Evolutionary conservation across 1,140 invertebrate species (phyloP).

Genomic region (Drosophila santomea): DNA sequence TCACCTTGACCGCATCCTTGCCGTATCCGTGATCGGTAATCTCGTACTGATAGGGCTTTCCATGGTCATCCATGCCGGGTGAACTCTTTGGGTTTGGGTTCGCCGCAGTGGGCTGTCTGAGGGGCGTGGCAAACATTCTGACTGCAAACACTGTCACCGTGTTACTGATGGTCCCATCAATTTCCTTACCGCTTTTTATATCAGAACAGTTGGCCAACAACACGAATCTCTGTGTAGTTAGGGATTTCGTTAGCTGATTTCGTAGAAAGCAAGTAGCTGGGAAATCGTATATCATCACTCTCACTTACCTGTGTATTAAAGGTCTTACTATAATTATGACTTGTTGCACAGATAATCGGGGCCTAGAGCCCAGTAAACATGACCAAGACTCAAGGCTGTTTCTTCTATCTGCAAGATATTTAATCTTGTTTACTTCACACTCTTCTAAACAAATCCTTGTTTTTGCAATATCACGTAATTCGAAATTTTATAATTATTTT

Average conservation of each 20-base stretch:
- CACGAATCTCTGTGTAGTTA: not conserved
- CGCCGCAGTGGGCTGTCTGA: conserved; percentile 22
- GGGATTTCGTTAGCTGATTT: conserved; percentile 6
- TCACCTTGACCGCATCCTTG: conserved; percentile 90
- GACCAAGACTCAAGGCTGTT: conserved; percentile 14
- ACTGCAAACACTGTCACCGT: conserved; percentile 8
- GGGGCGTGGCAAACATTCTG: conserved; percentile 49
- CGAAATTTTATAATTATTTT: no score
- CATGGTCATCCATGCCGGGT: conserved; percentile 3
- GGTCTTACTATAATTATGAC: not conserved
- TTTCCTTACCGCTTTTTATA: conserved; percentile 18
- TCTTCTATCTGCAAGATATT: conserved; percentile 7
- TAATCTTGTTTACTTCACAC: conserved; percentile 15
- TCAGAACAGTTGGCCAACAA: not conserved
- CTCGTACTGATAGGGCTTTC: conserved; percentile 85
- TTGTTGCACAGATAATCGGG: not conserved
- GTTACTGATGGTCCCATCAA: conserved; percentile 18
- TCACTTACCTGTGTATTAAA: not conserved
- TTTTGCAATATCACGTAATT: not conserved
- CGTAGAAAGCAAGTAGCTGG: not conserved
- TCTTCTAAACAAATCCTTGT: not conserved
- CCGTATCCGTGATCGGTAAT: conserved; percentile 90
- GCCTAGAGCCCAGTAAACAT: conserved; percentile 1
- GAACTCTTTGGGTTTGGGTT: conserved; percentile 13
- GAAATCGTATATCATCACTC: conserved; percentile 17